Evolutionary conservation across 2,888 invertebrate species (phyloP).

Genomic region (Apeira syringaria): DNA sequence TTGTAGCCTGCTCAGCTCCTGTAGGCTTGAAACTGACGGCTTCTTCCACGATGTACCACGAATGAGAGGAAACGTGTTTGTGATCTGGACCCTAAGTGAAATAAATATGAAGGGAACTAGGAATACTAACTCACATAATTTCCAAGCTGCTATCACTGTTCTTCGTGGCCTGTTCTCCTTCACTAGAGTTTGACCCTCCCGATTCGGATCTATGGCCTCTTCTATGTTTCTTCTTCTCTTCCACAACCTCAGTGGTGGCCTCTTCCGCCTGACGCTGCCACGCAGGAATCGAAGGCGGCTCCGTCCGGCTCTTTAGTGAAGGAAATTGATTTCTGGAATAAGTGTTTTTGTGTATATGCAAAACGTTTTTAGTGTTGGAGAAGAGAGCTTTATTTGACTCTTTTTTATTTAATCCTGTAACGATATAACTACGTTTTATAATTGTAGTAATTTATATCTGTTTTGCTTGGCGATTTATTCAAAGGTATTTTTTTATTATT

Average conservation of each 20-base stretch:
- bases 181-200: slow-evolving; percentile 87
- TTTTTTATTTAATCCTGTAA: too few species aligned
- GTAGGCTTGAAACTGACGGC: too few species aligned
- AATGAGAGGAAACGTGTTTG: too few species aligned
- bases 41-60: too few species aligned
- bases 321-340: slow-evolving; percentile 90
- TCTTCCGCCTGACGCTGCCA: slow-evolving; percentile 90
- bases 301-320: slow-evolving; percentile 83
- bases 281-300: slow-evolving; percentile 89
- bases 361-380: neutral
- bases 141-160: slow-evolving; percentile 90
- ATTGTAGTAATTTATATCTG: too few species aligned
- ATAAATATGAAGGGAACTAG: too few species aligned
- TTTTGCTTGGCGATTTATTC: too few species aligned
- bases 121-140: slow-evolving; percentile 90
- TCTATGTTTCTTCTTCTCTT: slow-evolving; percentile 70
- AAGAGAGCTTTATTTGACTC: neutral
- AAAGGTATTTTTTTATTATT: too few species aligned
- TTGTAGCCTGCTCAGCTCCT: too few species aligned
- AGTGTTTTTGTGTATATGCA: neutral
- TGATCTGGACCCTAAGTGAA: too few species aligned
- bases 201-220: slow-evolving; percentile 85
- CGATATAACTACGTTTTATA: too few species aligned
- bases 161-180: slow-evolving; percentile 89
- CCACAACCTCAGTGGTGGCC: slow-evolving; percentile 56